Percentiles rank a stretch among this genome's conserved stretches.
Conservation (phyloP, 2,113 vertebrate species). For the Heterotis niloticus region DNA sequence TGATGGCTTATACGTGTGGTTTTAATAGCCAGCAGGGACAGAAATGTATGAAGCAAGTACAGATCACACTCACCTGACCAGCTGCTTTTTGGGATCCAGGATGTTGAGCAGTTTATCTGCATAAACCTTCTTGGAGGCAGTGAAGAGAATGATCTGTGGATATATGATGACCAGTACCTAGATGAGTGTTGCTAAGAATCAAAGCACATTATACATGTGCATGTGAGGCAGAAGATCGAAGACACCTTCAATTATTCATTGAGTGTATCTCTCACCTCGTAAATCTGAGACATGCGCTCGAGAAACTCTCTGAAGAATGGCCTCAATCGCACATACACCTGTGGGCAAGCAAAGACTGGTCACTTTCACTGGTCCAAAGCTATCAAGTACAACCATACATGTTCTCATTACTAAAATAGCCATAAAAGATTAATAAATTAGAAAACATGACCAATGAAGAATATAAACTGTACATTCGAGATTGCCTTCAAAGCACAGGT, state of each 20-base stretch:
- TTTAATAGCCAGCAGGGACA: neutral
- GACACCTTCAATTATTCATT: neutral
- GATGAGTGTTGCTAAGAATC: neutral
- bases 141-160: slow-evolving; percentile 94
- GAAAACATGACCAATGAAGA: too few relatives aligned
- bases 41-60: neutral
- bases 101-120: slow-evolving; percentile 98
- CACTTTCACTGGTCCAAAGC: neutral
- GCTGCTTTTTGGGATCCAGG: slow-evolving; percentile 96
- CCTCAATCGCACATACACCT: slow-evolving; percentile 96
- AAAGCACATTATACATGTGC: neutral
- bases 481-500: neutral
- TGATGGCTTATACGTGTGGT: too few relatives aligned
- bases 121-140: slow-evolving; percentile 99
- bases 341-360: slow-evolving; percentile 34
- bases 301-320: slow-evolving; percentile 98
- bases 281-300: slow-evolving; percentile 98
- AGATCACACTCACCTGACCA: slow-evolving; percentile 79
- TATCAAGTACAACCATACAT: too few relatives aligned
- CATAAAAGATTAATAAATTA: too few relatives aligned
- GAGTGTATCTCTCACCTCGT: slow-evolving; percentile 77
- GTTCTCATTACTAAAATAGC: too few relatives aligned
- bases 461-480: too few relatives aligned
- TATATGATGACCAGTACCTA: neutral
- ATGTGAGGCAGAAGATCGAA: neutral